A percentile compares a stretch with the other conserved stretches of the same genome.
phyloP scores from a whole-genome alignment of 2,797 vertebrate genomes.

The Pagetopsis macropterus region DNA sequence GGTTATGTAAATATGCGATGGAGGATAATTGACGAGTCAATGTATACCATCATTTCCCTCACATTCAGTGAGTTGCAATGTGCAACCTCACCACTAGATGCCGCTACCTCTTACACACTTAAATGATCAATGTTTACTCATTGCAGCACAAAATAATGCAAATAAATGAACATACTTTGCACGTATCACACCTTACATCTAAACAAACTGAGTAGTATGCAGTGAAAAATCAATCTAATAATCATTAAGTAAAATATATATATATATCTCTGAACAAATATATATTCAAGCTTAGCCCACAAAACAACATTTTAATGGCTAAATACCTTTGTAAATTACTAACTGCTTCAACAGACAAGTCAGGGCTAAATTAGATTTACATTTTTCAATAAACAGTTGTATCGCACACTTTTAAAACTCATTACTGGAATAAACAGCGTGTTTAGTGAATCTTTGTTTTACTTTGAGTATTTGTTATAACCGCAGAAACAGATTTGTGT shows the following conservation, averaged over 20 bases:
- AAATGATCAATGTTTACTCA: neutral
- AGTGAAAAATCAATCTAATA: neutral
- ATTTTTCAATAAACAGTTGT: neutral
- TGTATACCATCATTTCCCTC: no score
- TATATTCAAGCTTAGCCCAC: neutral
- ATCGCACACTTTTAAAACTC: neutral
- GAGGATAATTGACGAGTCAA: no score
- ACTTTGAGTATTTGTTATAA: neutral
- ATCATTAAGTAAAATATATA: neutral
- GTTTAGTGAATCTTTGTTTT: neutral
- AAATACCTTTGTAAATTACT: neutral
- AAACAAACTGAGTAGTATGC: neutral
- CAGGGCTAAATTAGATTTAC: neutral
- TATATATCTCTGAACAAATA: neutral
- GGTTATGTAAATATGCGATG: no score
- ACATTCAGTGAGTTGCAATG: no score
- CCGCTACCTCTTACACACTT: no score
- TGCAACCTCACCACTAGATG: no score
- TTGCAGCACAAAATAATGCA: neutral
- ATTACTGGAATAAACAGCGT: neutral
- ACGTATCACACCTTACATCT: neutral
- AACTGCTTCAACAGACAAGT: neutral
- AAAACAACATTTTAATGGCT: neutral
- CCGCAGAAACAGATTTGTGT: conserved; percentile 18
- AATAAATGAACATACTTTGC: neutral